A percentile compares a stretch with the other conserved stretches of the same genome.
phyloP scores from a whole-genome alignment of 64 coral and sea anemone genomes.

The Pachyseris speciosa region DNA sequence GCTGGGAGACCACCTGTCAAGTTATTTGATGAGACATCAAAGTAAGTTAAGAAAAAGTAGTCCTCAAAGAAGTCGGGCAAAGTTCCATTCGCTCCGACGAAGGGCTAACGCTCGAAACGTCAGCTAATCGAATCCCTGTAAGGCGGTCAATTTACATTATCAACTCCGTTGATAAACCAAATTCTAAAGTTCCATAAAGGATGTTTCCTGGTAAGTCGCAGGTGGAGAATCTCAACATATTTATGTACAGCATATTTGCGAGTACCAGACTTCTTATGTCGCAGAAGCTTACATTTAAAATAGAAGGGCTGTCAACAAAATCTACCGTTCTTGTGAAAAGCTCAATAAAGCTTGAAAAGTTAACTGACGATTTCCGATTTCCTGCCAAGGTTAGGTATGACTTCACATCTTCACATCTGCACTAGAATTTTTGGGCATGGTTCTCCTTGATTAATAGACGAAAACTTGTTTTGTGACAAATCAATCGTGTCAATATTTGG shows the following conservation, averaged over 20 bases:
- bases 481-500: neutral
- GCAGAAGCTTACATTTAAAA: slow-evolving; percentile 56
- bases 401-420: neutral
- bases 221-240: neutral
- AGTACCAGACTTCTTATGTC: slow-evolving; percentile 18
- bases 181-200: slow-evolving; percentile 47
- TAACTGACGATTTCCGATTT: slow-evolving; percentile 43
- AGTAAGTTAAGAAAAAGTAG: neutral
- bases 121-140: no score
- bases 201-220: slow-evolving; percentile 48
- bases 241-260: slow-evolving; percentile 10
- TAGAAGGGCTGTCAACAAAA: neutral
- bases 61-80: slow-evolving; percentile 7
- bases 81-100: no score
- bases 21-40: slow-evolving; percentile 43
- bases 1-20: slow-evolving; percentile 27
- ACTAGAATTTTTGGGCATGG: neutral
- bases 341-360: slow-evolving; percentile 19
- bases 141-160: no score
- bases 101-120: no score
- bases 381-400: slow-evolving; percentile 24
- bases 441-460: slow-evolving; percentile 17
- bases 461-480: slow-evolving; percentile 52
- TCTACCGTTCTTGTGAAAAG: neutral
- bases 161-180: no score